Percentiles rank a stretch among this genome's conserved stretches.
These are phyloP conservation scores for Parasteatoda lunata DNA, from an alignment of 2,888 invertebrate species.

Conservation along the genomic window DNA sequence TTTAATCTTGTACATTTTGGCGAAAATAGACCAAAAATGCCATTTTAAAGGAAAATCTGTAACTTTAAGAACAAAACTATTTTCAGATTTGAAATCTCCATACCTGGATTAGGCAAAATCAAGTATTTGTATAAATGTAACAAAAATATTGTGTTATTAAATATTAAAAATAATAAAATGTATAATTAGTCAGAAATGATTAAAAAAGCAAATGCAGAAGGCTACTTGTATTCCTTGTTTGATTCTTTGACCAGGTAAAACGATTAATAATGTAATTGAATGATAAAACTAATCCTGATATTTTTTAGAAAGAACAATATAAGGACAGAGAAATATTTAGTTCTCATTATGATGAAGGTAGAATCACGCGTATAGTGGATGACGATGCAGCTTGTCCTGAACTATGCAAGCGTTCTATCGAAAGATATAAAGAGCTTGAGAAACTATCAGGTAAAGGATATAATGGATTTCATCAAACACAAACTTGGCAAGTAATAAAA, in stretches of 20 bases:
- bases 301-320: constrained; percentile 22
- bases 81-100: too few species aligned
- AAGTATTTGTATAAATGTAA: too few species aligned
- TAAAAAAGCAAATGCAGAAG: neutral
- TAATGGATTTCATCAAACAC: neutral
- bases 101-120: too few species aligned
- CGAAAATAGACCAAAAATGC: too few species aligned
- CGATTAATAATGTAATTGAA: neutral
- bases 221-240: too few species aligned
- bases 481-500: neutral
- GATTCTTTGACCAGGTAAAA: neutral
- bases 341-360: constrained; percentile 53
- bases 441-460: constrained; percentile 22
- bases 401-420: constrained; percentile 16
- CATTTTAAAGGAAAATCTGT: too few species aligned
- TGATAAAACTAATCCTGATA: neutral
- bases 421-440: constrained; percentile 34
- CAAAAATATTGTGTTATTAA: too few species aligned
- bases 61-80: too few species aligned
- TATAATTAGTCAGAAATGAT: neutral
- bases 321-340: constrained; percentile 30
- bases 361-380: constrained; percentile 28
- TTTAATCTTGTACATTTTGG: too few species aligned
- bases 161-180: too few species aligned
- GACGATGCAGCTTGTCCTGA: neutral